Percentiles rank a stretch among this genome's conserved stretches.
These are phyloP conservation scores for Siderastrea radians DNA, from an alignment of 92 coral and sea anemone species.

Conservation along the genomic window DNA sequence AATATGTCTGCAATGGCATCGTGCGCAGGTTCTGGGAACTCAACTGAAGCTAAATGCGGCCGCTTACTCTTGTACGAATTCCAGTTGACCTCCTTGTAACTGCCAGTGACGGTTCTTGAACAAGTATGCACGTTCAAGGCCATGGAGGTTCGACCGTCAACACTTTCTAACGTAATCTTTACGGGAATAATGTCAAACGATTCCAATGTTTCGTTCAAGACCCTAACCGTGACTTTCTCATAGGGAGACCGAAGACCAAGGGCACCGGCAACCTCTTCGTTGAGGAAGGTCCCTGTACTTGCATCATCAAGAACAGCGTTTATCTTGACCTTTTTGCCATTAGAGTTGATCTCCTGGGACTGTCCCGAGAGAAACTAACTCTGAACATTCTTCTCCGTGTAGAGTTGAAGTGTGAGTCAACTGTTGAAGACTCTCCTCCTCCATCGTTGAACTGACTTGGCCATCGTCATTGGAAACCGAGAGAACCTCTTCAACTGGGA, in stretches of 20 bases:
- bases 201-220: slow-evolving; percentile 60
- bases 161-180: slow-evolving; percentile 59
- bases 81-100: slow-evolving; percentile 1
- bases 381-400: slow-evolving; percentile 10
- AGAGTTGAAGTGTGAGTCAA: slow-evolving; percentile 24
- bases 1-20: no score
- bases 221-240: slow-evolving; percentile 64
- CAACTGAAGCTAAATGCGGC: slow-evolving; percentile 57
- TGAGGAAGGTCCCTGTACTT: slow-evolving; percentile 58
- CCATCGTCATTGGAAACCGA: not conserved
- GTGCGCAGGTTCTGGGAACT: slow-evolving; percentile 41
- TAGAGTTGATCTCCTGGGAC: slow-evolving; percentile 62
- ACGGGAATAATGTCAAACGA: slow-evolving; percentile 68
- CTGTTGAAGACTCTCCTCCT: slow-evolving; percentile 15
- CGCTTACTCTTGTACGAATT: slow-evolving; percentile 23
- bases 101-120: slow-evolving; percentile 40
- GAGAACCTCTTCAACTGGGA: not conserved
- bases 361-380: slow-evolving; percentile 36
- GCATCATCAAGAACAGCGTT: slow-evolving; percentile 41
- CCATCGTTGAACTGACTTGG: not conserved
- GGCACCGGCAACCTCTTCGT: slow-evolving; percentile 62
- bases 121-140: slow-evolving; percentile 63
- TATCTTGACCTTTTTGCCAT: slow-evolving; percentile 51
- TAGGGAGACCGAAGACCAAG: slow-evolving; percentile 37
- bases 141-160: slow-evolving; percentile 60